These are phyloP conservation scores for Sitobion miscanthi DNA, from an alignment of 1,140 invertebrate species.

Conservation along the genomic window DNA sequence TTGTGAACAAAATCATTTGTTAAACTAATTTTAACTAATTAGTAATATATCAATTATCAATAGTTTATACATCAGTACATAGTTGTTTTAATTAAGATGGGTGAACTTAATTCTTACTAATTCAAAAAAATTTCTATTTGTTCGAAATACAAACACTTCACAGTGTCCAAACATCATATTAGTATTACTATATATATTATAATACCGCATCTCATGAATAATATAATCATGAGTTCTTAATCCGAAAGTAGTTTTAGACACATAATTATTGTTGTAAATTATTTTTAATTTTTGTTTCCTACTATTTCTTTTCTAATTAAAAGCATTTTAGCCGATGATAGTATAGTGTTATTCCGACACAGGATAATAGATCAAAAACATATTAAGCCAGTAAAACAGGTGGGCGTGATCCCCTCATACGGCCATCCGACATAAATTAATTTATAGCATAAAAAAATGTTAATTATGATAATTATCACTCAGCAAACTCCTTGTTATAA, in stretches of 20 bases:
- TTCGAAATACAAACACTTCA: background rate
- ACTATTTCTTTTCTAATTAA: slow-evolving; percentile 49
- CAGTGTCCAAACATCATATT: slow-evolving; percentile 12
- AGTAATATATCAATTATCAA: background rate
- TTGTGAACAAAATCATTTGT: background rate
- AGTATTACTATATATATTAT: background rate
- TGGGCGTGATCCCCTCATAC: slow-evolving; percentile 32
- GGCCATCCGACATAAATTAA: slow-evolving; percentile 37
- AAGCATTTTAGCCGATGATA: slow-evolving; percentile 39
- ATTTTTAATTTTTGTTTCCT: slow-evolving; percentile 46
- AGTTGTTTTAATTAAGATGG: background rate
- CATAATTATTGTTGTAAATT: slow-evolving; percentile 54
- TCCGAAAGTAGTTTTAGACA: slow-evolving; percentile 33
- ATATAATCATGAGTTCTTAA: slow-evolving; percentile 45
- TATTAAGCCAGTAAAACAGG: slow-evolving; percentile 48
- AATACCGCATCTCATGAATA: slow-evolving; percentile 35
- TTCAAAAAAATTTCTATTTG: background rate
- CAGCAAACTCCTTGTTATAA: slow-evolving; percentile 36
- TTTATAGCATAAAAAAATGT: slow-evolving; percentile 44
- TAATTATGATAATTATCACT: slow-evolving; percentile 54
- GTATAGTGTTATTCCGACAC: background rate
- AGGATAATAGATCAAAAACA: slow-evolving; percentile 47
- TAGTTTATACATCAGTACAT: background rate
- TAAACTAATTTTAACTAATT: background rate
- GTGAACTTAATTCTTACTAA: background rate